These are phyloP conservation scores for Delia radicum DNA, from an alignment of 1,140 invertebrate genomes.

Conservation along the genomic window DNA sequence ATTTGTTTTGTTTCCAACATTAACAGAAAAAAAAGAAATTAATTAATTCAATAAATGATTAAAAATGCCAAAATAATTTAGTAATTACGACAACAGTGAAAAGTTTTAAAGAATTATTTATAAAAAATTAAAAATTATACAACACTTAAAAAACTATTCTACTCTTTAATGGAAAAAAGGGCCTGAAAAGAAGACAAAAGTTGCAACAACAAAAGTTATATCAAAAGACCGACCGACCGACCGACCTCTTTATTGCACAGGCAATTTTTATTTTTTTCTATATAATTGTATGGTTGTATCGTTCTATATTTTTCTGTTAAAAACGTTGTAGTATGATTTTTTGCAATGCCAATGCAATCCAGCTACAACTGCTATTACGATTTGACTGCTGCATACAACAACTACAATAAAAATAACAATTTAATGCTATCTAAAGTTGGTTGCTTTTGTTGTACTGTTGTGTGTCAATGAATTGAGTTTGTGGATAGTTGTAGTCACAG, in stretches of 20 bases:
- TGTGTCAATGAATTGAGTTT: conserved; percentile 5
- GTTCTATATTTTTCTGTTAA: background rate
- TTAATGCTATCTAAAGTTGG: background rate
- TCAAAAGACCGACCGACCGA: background rate
- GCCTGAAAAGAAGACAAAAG: background rate
- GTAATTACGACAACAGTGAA: background rate
- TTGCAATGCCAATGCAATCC: conserved; percentile 1
- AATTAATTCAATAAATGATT: background rate
- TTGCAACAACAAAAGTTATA: background rate
- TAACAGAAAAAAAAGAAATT: background rate
- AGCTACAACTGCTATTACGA: background rate
- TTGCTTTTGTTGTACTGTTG: background rate
- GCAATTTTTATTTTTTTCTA: background rate
- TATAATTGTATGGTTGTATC: background rate
- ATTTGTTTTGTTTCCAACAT: background rate
- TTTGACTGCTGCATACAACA: background rate
- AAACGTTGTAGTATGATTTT: background rate
- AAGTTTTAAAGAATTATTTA: no score
- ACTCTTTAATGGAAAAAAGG: background rate
- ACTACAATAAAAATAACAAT: background rate
- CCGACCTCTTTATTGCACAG: background rate
- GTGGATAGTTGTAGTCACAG: conserved; percentile 16
- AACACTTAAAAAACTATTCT: background rate
- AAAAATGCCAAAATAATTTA: background rate
- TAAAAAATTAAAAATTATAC: background rate